These are phyloP conservation scores for Raja brachyura DNA, from an alignment of 2,113 vertebrate species.

Conservation along the genomic window DNA sequence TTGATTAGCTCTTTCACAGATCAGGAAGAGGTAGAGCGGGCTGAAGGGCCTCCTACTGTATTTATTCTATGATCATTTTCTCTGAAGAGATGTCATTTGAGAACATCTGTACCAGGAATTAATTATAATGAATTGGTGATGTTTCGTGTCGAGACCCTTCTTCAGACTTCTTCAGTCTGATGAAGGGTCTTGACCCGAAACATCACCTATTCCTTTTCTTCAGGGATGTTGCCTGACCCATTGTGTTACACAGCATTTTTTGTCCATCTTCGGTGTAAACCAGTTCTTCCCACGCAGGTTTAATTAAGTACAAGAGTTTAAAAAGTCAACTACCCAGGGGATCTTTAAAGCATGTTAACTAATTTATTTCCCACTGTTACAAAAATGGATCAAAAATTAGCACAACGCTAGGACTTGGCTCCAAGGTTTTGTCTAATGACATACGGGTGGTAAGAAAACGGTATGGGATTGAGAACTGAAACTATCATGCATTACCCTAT, in stretches of 20 bases:
- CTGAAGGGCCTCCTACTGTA: background rate
- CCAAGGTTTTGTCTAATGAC: background rate
- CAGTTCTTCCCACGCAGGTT: too few relatives aligned
- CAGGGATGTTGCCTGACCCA: too few relatives aligned
- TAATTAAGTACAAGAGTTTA: background rate
- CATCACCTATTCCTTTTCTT: too few relatives aligned
- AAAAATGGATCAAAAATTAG: background rate
- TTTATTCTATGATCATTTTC: background rate
- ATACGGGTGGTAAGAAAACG: background rate
- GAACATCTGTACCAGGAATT: background rate
- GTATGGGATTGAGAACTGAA: background rate
- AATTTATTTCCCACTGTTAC: background rate
- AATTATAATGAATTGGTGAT: too few relatives aligned
- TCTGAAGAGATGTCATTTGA: background rate
- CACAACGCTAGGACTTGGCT: background rate
- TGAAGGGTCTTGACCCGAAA: too few relatives aligned
- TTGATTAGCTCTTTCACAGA: background rate
- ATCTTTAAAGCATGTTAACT: background rate
- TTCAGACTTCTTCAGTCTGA: too few relatives aligned
- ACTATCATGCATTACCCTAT: background rate
- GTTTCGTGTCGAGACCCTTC: too few relatives aligned
- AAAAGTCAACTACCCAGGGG: too few relatives aligned
- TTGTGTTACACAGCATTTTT: too few relatives aligned
- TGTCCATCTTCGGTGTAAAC: too few relatives aligned
- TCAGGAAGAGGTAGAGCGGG: background rate